Evolutionary conservation across 2,888 invertebrate genomes (phyloP).

Genomic region (Ennomos quercinarius): DNA sequence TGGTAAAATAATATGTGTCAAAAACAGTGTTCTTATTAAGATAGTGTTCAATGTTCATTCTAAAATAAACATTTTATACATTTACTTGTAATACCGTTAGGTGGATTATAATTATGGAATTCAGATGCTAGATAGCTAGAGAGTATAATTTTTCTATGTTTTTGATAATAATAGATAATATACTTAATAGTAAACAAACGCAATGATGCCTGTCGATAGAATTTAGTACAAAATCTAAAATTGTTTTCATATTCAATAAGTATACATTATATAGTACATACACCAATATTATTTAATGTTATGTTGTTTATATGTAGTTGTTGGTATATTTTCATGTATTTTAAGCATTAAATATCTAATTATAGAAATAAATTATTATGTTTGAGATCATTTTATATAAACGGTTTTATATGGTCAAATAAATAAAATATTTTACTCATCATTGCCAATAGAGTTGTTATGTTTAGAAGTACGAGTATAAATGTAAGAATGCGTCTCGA

Average conservation of each 20-base stretch:
- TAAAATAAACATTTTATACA: not conserved
- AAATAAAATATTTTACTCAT: conserved; percentile 32
- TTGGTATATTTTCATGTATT: conserved; percentile 26
- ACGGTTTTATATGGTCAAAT: conserved; percentile 33
- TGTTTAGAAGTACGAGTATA: conserved; percentile 37
- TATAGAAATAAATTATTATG: conserved; percentile 30
- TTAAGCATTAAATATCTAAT: conserved; percentile 24
- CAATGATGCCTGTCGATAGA: conserved; percentile 5
- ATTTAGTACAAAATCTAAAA: conserved; percentile 8
- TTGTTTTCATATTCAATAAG: not conserved
- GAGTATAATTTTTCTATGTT: not conserved
- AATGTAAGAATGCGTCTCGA: conserved; percentile 30
- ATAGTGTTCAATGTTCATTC: not conserved
- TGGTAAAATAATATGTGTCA: not conserved
- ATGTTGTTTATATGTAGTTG: conserved; percentile 3
- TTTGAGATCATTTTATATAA: conserved; percentile 39
- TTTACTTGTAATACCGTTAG: no score
- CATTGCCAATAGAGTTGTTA: conserved; percentile 43
- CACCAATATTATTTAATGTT: not conserved
- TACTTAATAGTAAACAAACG: conserved; percentile 2
- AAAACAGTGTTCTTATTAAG: no score
- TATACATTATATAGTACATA: no score
- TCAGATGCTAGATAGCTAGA: not conserved
- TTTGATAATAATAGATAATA: conserved; percentile 6
- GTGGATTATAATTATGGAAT: no score